Percentiles rank a stretch among this genome's conserved stretches.
Evolutionary conservation across 2,797 vertebrate genomes (phyloP).

Genomic region (Ctenochaetus hawaiiensis): DNA sequence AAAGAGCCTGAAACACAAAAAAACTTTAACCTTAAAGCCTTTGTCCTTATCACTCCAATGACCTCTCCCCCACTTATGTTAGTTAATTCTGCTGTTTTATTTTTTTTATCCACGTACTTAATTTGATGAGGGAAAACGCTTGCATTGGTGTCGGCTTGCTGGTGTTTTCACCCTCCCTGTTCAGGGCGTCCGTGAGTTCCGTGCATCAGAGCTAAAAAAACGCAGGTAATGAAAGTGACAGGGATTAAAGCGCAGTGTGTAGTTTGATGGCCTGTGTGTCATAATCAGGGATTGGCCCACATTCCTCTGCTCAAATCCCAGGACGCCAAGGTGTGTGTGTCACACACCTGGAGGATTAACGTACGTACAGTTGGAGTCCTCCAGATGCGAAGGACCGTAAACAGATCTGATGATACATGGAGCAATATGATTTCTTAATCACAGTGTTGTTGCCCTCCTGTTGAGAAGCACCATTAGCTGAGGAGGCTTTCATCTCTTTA

Average conservation of each 20-base stretch:
- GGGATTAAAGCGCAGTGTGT: conserved; percentile 70
- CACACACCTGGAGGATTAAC: conserved; percentile 64
- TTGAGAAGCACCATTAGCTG: conserved; percentile 27
- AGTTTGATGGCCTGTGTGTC: conserved; percentile 52
- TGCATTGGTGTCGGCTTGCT: not conserved
- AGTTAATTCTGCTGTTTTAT: conserved; percentile 46
- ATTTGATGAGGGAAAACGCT: conserved; percentile 45
- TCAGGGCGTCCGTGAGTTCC: conserved; percentile 32
- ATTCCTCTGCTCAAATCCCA: conserved; percentile 56
- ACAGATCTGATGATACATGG: conserved; percentile 47
- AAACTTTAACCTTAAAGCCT: not conserved
- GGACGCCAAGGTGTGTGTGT: conserved; percentile 59
- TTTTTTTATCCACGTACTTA: conserved; percentile 29
- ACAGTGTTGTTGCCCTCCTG: conserved; percentile 14
- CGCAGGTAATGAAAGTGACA: conserved; percentile 79
- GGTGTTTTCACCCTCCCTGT: conserved; percentile 47
- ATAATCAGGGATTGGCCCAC: conserved; percentile 83
- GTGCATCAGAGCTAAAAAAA: conserved; percentile 24
- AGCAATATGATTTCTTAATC: conserved; percentile 32
- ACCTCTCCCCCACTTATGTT: conserved; percentile 1
- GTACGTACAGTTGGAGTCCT: conserved; percentile 41
- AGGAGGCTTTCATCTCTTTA: conserved; percentile 52
- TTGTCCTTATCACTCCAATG: conserved; percentile 29
- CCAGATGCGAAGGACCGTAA: conserved; percentile 17
- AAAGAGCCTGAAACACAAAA: conserved; percentile 19